Percentiles rank a stretch among this genome's conserved stretches.
phyloP scores from a whole-genome alignment of 2,797 vertebrate genomes.

The Rhinichthys osculus region DNA sequence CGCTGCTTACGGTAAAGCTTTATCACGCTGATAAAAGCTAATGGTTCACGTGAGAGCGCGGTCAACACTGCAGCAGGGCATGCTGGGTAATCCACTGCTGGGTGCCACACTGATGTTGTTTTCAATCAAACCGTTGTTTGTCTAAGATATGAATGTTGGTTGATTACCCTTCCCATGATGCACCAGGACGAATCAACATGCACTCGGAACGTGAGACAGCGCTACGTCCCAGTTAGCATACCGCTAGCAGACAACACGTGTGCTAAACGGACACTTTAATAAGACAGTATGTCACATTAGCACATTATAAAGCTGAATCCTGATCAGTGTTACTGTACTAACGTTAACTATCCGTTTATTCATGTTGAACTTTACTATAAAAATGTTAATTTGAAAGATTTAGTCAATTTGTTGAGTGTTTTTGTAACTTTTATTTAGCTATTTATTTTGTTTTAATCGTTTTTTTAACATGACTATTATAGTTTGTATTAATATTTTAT shows the following conservation, averaged over 20 bases:
- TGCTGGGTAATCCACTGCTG: background rate
- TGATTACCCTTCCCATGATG: background rate
- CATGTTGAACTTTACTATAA: too few species aligned
- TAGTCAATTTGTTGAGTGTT: too few species aligned
- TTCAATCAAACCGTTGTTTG: background rate
- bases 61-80: background rate
- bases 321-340: too few species aligned
- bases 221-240: background rate
- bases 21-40: conserved; percentile 1
- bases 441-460: too few species aligned
- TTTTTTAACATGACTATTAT: background rate
- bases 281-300: background rate
- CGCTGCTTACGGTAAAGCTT: background rate
- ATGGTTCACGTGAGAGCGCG: background rate
- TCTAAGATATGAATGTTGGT: background rate
- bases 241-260: too few species aligned
- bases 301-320: background rate
- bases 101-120: background rate
- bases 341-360: too few species aligned
- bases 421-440: too few species aligned
- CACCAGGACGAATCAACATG: background rate
- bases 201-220: background rate
- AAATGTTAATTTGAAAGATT: too few species aligned
- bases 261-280: background rate
- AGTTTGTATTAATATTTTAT: background rate